Percentiles rank a stretch among this genome's conserved stretches.
Evolutionary conservation across 2,113 vertebrate species (phyloP).

Genomic region (Megaleporinus macrocephalus): DNA sequence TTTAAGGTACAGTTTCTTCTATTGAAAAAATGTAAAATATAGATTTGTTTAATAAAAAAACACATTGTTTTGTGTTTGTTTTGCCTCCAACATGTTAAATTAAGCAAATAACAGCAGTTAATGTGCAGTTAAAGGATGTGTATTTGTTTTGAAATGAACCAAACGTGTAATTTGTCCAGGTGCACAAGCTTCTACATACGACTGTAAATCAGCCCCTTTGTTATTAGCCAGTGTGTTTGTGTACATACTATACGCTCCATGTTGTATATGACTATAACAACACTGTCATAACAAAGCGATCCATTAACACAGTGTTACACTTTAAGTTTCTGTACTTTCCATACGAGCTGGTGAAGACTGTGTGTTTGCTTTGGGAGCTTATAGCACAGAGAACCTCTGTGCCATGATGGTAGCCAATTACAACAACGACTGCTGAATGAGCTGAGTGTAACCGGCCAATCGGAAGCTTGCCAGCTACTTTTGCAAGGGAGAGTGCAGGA

Average conservation of each 20-base stretch:
- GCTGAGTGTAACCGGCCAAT: background rate
- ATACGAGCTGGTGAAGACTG: background rate
- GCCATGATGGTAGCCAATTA: background rate
- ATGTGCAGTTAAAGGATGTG: too few species aligned
- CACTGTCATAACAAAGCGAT: background rate
- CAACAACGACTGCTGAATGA: background rate
- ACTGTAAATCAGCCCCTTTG: background rate
- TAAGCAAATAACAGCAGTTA: too few species aligned
- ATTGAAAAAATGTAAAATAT: too few species aligned
- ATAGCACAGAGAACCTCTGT: background rate
- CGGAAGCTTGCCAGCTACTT: background rate
- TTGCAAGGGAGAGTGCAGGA: background rate
- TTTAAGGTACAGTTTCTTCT: too few species aligned
- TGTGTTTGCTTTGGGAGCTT: background rate
- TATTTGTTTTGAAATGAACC: too few species aligned
- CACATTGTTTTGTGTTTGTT: too few species aligned
- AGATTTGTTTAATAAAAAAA: too few species aligned
- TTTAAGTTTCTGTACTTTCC: background rate
- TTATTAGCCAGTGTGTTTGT: background rate
- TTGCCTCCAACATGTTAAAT: too few species aligned
- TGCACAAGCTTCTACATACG: too few species aligned
- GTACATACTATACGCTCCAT: background rate
- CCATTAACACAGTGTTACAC: background rate
- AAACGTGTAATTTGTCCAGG: too few species aligned
- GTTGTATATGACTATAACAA: background rate